Conservation (phyloP, 2,113 vertebrate species). For the Forbesichthys agassizii region DNA sequence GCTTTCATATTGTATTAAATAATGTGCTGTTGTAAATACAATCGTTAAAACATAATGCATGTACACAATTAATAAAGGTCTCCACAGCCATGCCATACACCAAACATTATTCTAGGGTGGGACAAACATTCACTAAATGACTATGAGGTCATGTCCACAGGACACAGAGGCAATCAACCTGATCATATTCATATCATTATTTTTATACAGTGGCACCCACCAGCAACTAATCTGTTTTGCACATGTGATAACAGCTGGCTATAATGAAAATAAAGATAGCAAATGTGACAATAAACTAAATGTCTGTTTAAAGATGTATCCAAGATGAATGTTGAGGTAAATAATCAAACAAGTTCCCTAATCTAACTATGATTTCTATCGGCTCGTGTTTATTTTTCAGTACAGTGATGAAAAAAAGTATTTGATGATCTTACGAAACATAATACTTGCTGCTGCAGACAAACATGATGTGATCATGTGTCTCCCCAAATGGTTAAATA, state of each 20-base stretch:
- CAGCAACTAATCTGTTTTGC: background rate
- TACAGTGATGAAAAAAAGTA: too few species aligned
- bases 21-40: conserved; percentile 65
- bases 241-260: too few species aligned
- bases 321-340: background rate
- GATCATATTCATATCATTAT: conserved; percentile 56
- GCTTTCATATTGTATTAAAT: conserved; percentile 41
- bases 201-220: conserved; percentile 17
- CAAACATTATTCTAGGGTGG: conserved; percentile 32
- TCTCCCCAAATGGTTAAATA: background rate
- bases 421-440: conserved; percentile 29
- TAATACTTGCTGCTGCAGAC: conserved; percentile 18
- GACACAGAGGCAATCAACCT: conserved; percentile 79
- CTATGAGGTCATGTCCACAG: conserved; percentile 73
- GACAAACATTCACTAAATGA: conserved; percentile 59
- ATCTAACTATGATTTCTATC: background rate
- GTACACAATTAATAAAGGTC: conserved; percentile 51
- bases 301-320: conserved; percentile 25
- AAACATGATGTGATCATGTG: background rate
- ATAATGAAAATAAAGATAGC: too few species aligned
- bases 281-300: conserved; percentile 37
- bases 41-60: conserved; percentile 60
- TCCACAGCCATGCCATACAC: conserved; percentile 50
- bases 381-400: too few species aligned
- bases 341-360: conserved; percentile 17